Conservation (phyloP, 2,888 invertebrate genomes). For the Uloborus plumipes region DNA sequence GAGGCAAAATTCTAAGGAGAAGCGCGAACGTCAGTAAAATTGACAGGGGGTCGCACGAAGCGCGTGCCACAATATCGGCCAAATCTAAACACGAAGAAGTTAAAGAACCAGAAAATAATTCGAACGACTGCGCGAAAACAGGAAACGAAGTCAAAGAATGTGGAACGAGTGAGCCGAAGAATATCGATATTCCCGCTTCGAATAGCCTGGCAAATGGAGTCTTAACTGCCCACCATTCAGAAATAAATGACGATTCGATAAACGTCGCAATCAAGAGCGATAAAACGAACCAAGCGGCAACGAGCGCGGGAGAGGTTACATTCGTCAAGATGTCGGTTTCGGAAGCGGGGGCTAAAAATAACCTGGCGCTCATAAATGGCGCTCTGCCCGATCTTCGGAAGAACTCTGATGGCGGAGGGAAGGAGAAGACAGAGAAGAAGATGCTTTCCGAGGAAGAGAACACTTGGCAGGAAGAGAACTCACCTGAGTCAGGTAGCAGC, state of each 20-base stretch:
- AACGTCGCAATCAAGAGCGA: conserved; percentile 40
- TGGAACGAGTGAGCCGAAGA: neutral
- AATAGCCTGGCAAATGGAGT: too few species aligned
- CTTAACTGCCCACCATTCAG: neutral
- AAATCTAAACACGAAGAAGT: neutral
- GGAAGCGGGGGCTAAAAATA: conserved; percentile 43
- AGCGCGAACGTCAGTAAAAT: neutral
- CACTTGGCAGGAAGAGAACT: conserved; percentile 7
- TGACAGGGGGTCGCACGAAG: neutral
- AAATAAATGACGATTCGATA: conserved; percentile 15
- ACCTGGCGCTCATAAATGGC: conserved; percentile 27
- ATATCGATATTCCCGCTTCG: too few species aligned
- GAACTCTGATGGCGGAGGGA: conserved; percentile 3
- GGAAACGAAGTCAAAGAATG: conserved; percentile 3
- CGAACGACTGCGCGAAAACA: too few species aligned
- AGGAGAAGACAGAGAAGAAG: conserved; percentile 2
- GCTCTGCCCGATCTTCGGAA: conserved; percentile 4
- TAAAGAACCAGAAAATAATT: neutral
- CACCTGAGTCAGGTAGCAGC: conserved; percentile 16
- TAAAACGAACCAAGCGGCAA: conserved; percentile 23
- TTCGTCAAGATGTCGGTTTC: conserved; percentile 13
- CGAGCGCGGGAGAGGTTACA: conserved; percentile 23
- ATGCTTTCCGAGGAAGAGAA: conserved; percentile 48
- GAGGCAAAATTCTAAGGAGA: neutral
- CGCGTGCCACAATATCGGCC: too few species aligned